Percentiles rank a stretch among this genome's conserved stretches.
These are phyloP conservation scores for Poecile montanus DNA, from an alignment of 2,797 vertebrate genomes.

Conservation along the genomic window DNA sequence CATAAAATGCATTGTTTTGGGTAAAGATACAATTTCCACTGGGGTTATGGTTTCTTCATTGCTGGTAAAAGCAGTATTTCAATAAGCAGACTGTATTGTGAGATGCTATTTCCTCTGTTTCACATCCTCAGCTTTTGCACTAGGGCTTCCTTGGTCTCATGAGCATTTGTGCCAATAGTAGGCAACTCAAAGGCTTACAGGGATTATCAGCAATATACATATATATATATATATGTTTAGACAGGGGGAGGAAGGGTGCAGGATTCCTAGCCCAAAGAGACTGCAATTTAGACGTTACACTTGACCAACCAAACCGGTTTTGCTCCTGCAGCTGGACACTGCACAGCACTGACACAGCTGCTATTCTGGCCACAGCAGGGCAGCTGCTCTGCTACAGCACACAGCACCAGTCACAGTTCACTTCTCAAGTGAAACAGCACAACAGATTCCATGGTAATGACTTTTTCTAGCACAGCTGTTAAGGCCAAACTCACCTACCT, in stretches of 20 bases:
- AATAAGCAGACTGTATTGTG: background rate
- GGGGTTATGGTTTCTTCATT: background rate
- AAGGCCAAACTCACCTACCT: background rate
- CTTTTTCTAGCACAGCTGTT: background rate
- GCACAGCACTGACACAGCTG: background rate
- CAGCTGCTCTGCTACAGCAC: background rate
- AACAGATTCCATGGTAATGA: background rate
- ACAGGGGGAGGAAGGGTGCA: background rate
- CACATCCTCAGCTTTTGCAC: background rate
- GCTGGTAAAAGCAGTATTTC: background rate
- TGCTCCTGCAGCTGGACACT: accelerated
- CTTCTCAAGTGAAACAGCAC: background rate
- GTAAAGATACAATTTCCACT: background rate
- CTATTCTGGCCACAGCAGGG: background rate
- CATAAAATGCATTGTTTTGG: background rate
- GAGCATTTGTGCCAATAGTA: background rate
- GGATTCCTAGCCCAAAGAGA: background rate
- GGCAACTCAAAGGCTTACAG: background rate
- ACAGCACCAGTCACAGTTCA: background rate
- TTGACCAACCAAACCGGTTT: accelerated
- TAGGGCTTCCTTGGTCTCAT: background rate
- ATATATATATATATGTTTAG: accelerated
- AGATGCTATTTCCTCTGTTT: background rate
- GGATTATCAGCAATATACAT: accelerated
- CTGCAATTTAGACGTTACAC: background rate